These are phyloP conservation scores for Leptarthrus brevirostris DNA, from an alignment of 2,888 invertebrate species.

Conservation along the genomic window DNA sequence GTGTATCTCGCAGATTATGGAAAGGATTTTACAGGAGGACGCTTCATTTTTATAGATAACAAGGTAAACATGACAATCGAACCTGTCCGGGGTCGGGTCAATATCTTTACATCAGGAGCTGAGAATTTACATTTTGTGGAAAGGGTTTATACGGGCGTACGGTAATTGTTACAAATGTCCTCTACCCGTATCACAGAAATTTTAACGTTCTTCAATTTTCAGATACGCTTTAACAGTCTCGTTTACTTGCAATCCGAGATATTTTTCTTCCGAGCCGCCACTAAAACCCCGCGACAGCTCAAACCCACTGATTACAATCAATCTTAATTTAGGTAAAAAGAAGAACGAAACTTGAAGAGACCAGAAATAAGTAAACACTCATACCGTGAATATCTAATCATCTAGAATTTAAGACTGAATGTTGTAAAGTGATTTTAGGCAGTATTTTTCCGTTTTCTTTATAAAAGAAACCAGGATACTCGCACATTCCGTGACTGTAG, in stretches of 20 bases:
- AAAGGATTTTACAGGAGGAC: slow-evolving; percentile 83
- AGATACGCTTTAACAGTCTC: slow-evolving; percentile 87
- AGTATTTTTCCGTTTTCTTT: too few relatives aligned
- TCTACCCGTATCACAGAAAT: too few relatives aligned
- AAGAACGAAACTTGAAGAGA: neutral
- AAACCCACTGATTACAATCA: neutral
- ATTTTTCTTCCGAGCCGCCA: slow-evolving; percentile 74
- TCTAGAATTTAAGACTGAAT: neutral
- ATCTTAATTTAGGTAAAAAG: neutral
- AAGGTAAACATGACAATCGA: slow-evolving; percentile 76
- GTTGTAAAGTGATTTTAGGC: neutral
- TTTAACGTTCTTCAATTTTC: slow-evolving; percentile 38
- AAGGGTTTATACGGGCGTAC: slow-evolving; percentile 77
- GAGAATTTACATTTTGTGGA: slow-evolving; percentile 89
- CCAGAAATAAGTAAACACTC: too few relatives aligned
- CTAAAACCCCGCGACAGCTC: neutral
- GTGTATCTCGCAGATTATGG: slow-evolving; percentile 82
- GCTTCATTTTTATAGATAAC: slow-evolving; percentile 82
- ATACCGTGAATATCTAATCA: neutral
- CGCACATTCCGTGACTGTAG: too few relatives aligned
- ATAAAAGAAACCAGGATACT: too few relatives aligned
- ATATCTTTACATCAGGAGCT: slow-evolving; percentile 87
- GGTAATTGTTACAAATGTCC: slow-evolving; percentile 56
- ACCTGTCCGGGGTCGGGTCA: slow-evolving; percentile 81
- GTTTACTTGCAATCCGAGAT: slow-evolving; percentile 82